Conservation (phyloP, 2,113 vertebrate species). For the Physeter macrocephalus region DNA sequence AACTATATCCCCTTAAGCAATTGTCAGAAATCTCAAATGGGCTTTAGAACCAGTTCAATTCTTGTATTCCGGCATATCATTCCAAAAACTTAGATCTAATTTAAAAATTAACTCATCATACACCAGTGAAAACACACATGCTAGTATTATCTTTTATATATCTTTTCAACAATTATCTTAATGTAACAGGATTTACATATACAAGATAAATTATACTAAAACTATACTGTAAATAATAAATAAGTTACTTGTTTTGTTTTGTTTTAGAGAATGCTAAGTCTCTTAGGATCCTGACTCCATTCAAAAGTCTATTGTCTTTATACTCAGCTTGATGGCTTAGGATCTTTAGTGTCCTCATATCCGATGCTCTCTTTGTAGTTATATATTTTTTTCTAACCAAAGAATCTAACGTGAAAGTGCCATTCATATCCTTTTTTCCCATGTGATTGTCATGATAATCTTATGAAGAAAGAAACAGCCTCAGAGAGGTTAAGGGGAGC, state of each 20-base stretch:
- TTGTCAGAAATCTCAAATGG: conserved; percentile 20
- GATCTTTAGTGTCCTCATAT: background rate
- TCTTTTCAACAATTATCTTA: background rate
- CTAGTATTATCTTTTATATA: background rate
- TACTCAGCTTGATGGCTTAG: background rate
- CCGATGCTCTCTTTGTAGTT: background rate
- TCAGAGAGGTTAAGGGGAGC: background rate
- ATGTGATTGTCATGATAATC: background rate
- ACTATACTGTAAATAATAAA: background rate
- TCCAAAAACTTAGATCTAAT: conserved; percentile 21
- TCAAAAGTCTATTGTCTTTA: background rate
- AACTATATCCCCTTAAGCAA: conserved; percentile 25
- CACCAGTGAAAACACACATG: background rate
- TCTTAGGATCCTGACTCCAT: background rate
- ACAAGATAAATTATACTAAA: background rate
- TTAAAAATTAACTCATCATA: conserved; percentile 40
- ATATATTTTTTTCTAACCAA: background rate
- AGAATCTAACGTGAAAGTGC: background rate
- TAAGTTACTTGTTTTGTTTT: background rate
- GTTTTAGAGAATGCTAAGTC: background rate
- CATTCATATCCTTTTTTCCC: background rate
- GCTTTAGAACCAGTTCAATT: conserved; percentile 37
- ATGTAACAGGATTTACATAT: conserved; percentile 8
- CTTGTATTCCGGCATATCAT: background rate
- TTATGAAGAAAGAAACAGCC: background rate